Evolutionary conservation across 2,888 invertebrate genomes (phyloP).

Genomic region (Aphrophora alni): DNA sequence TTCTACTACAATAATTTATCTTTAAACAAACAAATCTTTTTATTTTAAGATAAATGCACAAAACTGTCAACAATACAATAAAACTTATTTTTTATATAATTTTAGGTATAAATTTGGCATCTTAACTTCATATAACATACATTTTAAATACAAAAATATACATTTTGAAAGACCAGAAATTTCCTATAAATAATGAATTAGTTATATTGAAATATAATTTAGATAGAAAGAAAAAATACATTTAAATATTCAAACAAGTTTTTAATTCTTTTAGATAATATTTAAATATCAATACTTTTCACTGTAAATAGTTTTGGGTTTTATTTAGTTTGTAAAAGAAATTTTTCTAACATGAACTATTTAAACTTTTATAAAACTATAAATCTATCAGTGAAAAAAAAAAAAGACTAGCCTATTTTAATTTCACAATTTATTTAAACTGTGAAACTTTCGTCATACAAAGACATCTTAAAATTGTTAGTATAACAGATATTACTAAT

Average conservation of each 20-base stretch:
- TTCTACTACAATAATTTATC: neutral
- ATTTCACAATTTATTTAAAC: neutral
- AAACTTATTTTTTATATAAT: neutral
- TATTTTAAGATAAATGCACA: conserved; percentile 7
- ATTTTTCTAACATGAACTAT: neutral
- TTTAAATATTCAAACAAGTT: no score
- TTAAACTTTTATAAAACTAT: neutral
- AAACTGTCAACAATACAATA: neutral
- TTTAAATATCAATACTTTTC: neutral
- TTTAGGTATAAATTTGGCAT: neutral
- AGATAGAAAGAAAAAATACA: no score
- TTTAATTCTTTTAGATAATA: neutral
- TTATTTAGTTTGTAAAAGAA: neutral
- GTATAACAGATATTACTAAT: neutral
- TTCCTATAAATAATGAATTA: neutral
- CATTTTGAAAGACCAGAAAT: neutral
- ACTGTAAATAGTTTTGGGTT: no score
- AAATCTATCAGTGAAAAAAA: neutral
- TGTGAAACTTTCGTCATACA: neutral
- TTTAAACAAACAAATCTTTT: neutral
- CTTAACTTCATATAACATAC: neutral
- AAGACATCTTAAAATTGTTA: neutral
- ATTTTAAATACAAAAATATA: neutral
- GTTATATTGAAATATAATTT: neutral
- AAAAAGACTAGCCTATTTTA: neutral